Evolutionary conservation across 2,113 vertebrate genomes (phyloP), one percentile per base, ranked within the genome.

Genomic region (Phocoena phocoena): DNA sequence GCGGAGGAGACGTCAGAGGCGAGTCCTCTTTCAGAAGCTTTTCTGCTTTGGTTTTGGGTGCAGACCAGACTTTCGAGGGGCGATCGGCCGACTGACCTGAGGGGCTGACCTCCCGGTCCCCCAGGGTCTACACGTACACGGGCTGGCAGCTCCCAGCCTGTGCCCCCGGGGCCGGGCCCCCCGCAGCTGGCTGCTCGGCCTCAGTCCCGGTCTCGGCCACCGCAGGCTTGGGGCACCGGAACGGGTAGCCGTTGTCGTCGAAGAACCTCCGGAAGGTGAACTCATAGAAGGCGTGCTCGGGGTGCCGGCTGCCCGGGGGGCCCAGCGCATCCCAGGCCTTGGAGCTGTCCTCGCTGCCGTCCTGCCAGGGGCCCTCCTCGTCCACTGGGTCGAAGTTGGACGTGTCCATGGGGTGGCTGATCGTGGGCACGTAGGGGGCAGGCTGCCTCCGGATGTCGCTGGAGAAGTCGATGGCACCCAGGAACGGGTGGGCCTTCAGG

Each of bases 351-450:
- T 99, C 99, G 0, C 99, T 99, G 38, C 97, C 76, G 84, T 99
- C 99, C 0, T 99, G 99, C 99, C 99, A 99, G 1, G 99, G 99
- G 67, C 99, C 98, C 77, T 99, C 99, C 93, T 99, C 99, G 90
- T 99, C 99, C 73, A 99, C 99, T 0, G 99, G 99, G 98, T 99
- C 99, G 70, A 99, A 99, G 98, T 99, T 99, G n/a, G 99, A 99
- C 23, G 99, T 99, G 98, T 99, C 99, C 99, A 99, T 99, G 8
- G 99, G 99, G 98, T 99, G 99, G 97, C 99, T 99, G 95, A 99
- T 99, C 97, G 99, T 99, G 96, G 99, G 99, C 81, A 99, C 98
- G 50, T 99, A 99, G 23, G 99, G 99, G 31, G 99, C 99, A 0
- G 99, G 99, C 97, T 99, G 99, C 97, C 99, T 99, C 44, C 99